These are phyloP conservation scores for Aphaenogaster rudis DNA, from an alignment of 1,140 invertebrate genomes.

Conservation along the genomic window DNA sequence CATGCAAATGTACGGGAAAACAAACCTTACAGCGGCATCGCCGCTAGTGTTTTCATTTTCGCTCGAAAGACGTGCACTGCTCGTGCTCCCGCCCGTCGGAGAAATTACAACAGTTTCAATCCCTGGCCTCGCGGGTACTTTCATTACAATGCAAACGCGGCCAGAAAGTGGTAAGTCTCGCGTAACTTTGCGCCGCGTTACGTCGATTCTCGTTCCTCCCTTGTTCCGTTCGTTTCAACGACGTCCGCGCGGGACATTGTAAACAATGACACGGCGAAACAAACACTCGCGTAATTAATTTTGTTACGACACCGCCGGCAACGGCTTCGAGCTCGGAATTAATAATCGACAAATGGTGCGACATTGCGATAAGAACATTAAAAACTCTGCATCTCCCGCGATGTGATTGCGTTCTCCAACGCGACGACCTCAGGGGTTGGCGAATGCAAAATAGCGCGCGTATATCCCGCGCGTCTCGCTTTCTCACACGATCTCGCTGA, in stretches of 20 bases:
- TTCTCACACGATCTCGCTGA: not conserved
- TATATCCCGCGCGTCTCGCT: not conserved
- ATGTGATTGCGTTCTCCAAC: no score
- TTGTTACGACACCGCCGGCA: slow-evolving; percentile 20
- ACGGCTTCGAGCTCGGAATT: not conserved
- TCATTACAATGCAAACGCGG: slow-evolving; percentile 39
- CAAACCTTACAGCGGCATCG: not conserved
- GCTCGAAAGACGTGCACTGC: not conserved
- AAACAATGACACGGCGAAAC: slow-evolving; percentile 10
- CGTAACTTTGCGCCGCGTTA: slow-evolving; percentile 15
- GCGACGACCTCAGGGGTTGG: not conserved
- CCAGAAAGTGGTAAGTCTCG: slow-evolving; percentile 11
- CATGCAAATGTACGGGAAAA: not conserved
- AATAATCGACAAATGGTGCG: slow-evolving; percentile 33
- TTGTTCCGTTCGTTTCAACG: slow-evolving; percentile 16
- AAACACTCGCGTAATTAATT: slow-evolving; percentile 53
- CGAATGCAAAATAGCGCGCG: not conserved
- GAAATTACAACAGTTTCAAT: slow-evolving; percentile 38
- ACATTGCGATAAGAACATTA: slow-evolving; percentile 36
- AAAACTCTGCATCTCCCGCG: slow-evolving; percentile 4
- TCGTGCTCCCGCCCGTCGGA: not conserved
- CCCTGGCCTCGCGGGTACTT: slow-evolving; percentile 1
- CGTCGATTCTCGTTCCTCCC: slow-evolving; percentile 19
- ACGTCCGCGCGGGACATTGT: slow-evolving; percentile 4
- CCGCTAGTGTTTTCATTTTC: slow-evolving; percentile 15